Conservation (phyloP, 2,113 vertebrate species). For the Oxygymnocypris stewartii region DNA sequence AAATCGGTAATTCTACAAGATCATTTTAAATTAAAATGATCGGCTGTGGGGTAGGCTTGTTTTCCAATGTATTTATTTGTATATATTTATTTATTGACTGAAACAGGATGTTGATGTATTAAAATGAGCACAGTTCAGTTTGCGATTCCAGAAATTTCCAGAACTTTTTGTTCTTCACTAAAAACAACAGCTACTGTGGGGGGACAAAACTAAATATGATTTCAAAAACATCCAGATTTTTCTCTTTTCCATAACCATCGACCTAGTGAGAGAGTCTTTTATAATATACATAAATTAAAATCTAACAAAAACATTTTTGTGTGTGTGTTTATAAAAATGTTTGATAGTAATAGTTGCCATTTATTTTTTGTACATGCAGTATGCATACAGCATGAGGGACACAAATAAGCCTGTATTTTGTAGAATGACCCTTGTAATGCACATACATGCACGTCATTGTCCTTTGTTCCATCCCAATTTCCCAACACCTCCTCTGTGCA, state of each 20-base stretch:
- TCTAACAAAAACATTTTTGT: neutral
- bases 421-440: slow-evolving; percentile 10
- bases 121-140: neutral
- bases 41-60: neutral
- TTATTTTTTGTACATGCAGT: neutral
- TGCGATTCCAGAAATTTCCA: neutral
- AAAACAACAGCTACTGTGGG: neutral
- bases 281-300: no score
- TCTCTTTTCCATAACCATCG: no score
- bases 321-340: neutral
- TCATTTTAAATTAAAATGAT: neutral
- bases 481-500: slow-evolving; percentile 21
- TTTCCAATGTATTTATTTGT: neutral
- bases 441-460: slow-evolving; percentile 13
- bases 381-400: neutral
- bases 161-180: neutral
- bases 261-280: no score
- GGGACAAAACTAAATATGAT: neutral
- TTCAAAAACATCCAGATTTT: neutral
- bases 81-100: neutral
- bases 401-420: neutral
- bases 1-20: neutral
- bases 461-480: slow-evolving; percentile 23
- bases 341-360: neutral
- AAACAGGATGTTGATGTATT: neutral